Evolutionary conservation across 2,888 invertebrate genomes (phyloP).

Genomic region (Machimus rusticus): DNA sequence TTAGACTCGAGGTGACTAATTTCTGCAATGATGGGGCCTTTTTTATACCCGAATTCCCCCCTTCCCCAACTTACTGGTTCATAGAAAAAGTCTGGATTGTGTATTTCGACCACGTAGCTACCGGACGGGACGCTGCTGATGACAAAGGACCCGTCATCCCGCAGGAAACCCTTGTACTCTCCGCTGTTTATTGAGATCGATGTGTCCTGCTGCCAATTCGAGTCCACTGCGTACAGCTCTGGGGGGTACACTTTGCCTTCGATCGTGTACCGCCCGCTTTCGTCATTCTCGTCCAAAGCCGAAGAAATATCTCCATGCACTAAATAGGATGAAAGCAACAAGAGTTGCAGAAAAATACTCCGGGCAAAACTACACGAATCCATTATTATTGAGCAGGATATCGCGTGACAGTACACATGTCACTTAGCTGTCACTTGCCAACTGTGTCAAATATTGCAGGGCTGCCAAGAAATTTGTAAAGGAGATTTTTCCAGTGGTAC

Average conservation of each 20-base stretch:
- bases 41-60: not conserved
- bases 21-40: not conserved
- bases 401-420: not conserved
- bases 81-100: conserved; percentile 89
- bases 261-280: conserved; percentile 72
- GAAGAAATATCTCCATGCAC: not conserved
- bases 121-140: conserved; percentile 89
- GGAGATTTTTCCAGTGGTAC: not conserved
- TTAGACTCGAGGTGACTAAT: not conserved
- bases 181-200: conserved; percentile 88
- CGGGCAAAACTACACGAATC: conserved; percentile 4
- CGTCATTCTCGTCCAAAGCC: conserved; percentile 59
- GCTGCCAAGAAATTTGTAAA: not conserved
- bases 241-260: conserved; percentile 83
- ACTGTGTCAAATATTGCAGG: not conserved
- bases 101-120: conserved; percentile 92
- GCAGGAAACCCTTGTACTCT: conserved; percentile 85
- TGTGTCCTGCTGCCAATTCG: conserved; percentile 80
- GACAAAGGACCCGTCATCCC: conserved; percentile 89
- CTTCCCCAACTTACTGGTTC: conserved; percentile 75
- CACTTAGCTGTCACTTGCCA: not conserved
- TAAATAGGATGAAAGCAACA: not conserved
- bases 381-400: not conserved
- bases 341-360: conserved; percentile 7
- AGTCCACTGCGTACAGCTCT: conserved; percentile 67